Conservation (phyloP, 2,797 vertebrate species). For the Ctenochaetus hawaiiensis region DNA sequence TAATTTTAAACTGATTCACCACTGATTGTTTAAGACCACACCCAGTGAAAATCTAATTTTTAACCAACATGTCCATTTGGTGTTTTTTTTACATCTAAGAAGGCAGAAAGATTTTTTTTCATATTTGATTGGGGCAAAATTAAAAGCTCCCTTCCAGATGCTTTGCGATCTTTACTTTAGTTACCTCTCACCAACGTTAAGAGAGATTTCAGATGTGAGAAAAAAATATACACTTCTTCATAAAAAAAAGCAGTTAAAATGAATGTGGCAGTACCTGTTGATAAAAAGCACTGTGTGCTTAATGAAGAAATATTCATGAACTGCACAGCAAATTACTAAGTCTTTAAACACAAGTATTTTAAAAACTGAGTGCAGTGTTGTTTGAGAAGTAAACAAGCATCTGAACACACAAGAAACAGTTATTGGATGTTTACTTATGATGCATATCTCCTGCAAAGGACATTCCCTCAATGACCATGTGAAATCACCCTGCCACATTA, state of each 20-base stretch:
- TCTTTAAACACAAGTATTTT: not conserved
- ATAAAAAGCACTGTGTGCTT: not conserved
- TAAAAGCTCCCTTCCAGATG: too few species aligned
- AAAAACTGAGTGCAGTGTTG: not conserved
- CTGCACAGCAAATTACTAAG: not conserved
- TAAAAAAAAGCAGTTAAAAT: too few species aligned
- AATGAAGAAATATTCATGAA: constrained; percentile 1
- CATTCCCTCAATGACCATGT: constrained; percentile 48
- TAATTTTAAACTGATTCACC: too few species aligned
- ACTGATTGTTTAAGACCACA: too few species aligned
- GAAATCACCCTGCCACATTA: constrained; percentile 52
- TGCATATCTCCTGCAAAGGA: constrained; percentile 41
- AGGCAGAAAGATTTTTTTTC: too few species aligned
- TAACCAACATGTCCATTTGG: too few species aligned
- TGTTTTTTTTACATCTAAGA: too few species aligned
- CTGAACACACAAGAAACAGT: constrained; percentile 16
- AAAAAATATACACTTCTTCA: not conserved
- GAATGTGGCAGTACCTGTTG: not conserved
- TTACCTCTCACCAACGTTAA: not conserved
- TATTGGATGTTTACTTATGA: constrained; percentile 27
- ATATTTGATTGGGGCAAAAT: too few species aligned
- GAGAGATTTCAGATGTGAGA: not conserved
- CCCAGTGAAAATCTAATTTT: too few species aligned
- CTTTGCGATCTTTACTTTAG: not conserved
- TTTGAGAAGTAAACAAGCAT: constrained; percentile 19